Evolutionary conservation across 2,888 invertebrate genomes (phyloP).

Genomic region (Conus canariensis): DNA sequence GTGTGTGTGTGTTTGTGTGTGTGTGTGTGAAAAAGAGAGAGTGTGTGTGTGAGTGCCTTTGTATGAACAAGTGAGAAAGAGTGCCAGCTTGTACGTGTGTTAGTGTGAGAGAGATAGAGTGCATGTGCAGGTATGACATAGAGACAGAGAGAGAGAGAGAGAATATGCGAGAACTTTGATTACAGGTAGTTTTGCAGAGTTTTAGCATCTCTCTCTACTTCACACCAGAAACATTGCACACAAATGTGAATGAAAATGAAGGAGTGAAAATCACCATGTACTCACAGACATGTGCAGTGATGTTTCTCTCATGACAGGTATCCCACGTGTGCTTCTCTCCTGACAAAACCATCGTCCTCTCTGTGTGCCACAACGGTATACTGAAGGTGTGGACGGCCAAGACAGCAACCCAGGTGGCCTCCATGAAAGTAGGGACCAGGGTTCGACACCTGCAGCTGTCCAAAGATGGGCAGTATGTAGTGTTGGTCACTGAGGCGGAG

Average conservation of each 20-base stretch:
- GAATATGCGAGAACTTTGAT: too few relatives aligned
- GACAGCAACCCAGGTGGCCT: slow-evolving; percentile 28
- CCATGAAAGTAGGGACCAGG: slow-evolving; percentile 28
- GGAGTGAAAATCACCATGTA: too few relatives aligned
- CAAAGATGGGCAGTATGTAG: slow-evolving; percentile 5
- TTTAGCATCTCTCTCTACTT: too few relatives aligned
- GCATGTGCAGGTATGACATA: background rate
- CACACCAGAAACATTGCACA: too few relatives aligned
- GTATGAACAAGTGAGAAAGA: background rate
- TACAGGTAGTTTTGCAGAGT: too few relatives aligned
- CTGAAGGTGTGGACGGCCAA: slow-evolving; percentile 56
- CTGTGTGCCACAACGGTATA: slow-evolving; percentile 57
- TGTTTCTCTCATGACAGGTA: slow-evolving; percentile 53
- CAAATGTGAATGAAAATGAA: too few relatives aligned
- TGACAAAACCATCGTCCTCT: slow-evolving; percentile 60
- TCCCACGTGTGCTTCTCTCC: slow-evolving; percentile 55
- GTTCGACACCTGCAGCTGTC: background rate
- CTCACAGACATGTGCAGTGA: too few relatives aligned
- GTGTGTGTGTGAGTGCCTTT: background rate
- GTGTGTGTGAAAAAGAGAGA: background rate
- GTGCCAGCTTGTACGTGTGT: background rate
- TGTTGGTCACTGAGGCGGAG: slow-evolving; percentile 35
- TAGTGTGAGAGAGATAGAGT: background rate
- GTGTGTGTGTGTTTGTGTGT: too few relatives aligned
- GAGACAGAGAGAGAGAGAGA: too few relatives aligned